Conservation (phyloP, 2,797 vertebrate genomes). For the Crocodylus rhombifer region DNA sequence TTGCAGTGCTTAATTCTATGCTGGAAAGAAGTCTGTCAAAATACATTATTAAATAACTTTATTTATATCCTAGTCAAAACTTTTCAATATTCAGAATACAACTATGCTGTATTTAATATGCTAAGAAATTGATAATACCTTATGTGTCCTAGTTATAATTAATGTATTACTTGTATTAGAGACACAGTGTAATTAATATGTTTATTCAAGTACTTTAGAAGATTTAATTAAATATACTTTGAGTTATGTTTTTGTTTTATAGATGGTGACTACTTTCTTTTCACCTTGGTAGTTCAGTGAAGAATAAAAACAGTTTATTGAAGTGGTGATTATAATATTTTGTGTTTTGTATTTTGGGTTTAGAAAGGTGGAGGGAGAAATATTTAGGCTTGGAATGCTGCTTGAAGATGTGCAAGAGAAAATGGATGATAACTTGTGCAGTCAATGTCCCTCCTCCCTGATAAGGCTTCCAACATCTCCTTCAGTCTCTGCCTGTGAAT, state of each 20-base stretch:
- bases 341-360: constrained; percentile 46
- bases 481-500: constrained; percentile 14
- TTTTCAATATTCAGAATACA: constrained; percentile 7
- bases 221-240: not conserved
- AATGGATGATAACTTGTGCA: constrained; percentile 80
- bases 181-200: not conserved
- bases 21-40: not conserved
- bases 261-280: not conserved
- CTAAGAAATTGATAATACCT: not conserved
- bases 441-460: constrained; percentile 38
- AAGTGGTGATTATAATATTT: not conserved
- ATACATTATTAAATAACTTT: not conserved
- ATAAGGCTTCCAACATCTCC: constrained; percentile 65
- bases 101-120: too few species aligned
- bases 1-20: too few species aligned
- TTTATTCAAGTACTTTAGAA: not conserved
- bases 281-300: not conserved
- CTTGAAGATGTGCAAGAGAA: constrained; percentile 90
- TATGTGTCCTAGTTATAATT: not conserved
- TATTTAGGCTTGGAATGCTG: constrained; percentile 89
- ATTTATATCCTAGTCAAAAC: constrained; percentile 46
- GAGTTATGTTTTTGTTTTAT: not conserved
- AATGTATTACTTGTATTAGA: not conserved
- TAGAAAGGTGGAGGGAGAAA: constrained; percentile 90
- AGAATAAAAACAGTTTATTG: not conserved